Evolutionary conservation across 2,797 vertebrate genomes (phyloP).

Genomic region (Xerus rutilus): DNA sequence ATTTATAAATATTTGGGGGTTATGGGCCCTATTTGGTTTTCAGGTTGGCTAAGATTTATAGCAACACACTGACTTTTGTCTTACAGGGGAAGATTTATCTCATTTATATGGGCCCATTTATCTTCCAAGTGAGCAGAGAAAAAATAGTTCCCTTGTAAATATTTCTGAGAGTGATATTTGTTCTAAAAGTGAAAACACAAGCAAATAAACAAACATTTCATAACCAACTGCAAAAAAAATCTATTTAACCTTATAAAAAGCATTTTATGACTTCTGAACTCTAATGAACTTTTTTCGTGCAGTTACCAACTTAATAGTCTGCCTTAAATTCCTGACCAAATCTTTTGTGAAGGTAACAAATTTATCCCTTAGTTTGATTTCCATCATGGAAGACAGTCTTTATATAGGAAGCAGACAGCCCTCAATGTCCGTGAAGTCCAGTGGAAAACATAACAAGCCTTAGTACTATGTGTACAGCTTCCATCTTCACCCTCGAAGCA

Average conservation of each 20-base stretch:
- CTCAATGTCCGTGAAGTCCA: neutral
- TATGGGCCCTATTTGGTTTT: neutral
- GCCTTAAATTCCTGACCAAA: neutral
- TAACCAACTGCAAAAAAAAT: neutral
- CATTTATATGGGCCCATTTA: neutral
- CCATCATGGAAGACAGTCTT: neutral
- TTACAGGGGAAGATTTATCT: conserved; percentile 24
- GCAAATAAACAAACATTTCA: conserved; percentile 1
- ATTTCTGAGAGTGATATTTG: neutral
- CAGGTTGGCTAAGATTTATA: neutral
- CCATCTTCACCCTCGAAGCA: conserved; percentile 15
- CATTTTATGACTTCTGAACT: conserved; percentile 20
- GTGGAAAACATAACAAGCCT: neutral
- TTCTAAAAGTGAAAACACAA: conserved; percentile 35
- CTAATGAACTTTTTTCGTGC: neutral
- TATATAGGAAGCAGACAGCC: neutral
- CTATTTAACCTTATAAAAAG: neutral
- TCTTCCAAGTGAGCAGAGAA: conserved; percentile 12
- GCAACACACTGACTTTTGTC: neutral
- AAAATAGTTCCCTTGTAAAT: neutral
- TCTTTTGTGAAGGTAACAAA: neutral
- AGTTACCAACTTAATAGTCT: conserved; percentile 34
- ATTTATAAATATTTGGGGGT: conserved; percentile 13
- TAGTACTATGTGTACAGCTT: neutral
- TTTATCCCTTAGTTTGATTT: neutral